Percentiles rank a stretch among this genome's conserved stretches.
These are phyloP conservation scores for Synanthedon vespiformis DNA, from an alignment of 2,888 invertebrate species.

Conservation along the genomic window DNA sequence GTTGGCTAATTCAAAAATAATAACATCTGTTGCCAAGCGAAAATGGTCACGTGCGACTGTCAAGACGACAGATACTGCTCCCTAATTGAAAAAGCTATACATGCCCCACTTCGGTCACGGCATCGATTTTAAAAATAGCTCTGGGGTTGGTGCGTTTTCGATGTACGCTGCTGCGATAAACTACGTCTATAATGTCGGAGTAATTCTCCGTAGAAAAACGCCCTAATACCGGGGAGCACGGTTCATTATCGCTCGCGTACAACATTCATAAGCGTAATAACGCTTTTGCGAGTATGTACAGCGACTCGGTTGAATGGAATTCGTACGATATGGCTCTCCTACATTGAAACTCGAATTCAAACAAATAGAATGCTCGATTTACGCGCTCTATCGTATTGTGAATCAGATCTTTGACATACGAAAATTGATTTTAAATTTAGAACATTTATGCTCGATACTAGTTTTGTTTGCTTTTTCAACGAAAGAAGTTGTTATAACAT, in stretches of 20 bases:
- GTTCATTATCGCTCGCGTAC: constrained; percentile 21
- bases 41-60: not conserved
- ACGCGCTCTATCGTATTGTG: constrained; percentile 17
- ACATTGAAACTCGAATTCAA: constrained; percentile 47
- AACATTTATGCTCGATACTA: not conserved
- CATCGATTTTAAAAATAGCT: constrained; percentile 69
- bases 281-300: constrained; percentile 23
- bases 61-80: constrained; percentile 24
- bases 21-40: not conserved
- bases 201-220: constrained; percentile 8
- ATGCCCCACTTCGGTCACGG: constrained; percentile 63
- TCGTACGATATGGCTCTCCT: constrained; percentile 50
- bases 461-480: no score
- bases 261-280: constrained; percentile 9
- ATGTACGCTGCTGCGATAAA: constrained; percentile 40
- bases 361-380: constrained; percentile 54
- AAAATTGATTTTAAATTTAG: constrained; percentile 5
- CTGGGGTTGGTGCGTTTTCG: constrained; percentile 52
- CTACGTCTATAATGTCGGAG: constrained; percentile 20
- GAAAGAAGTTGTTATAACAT: no score
- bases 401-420: constrained; percentile 16
- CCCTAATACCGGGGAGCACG: constrained; percentile 22
- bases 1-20: not conserved
- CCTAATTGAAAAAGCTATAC: constrained; percentile 52
- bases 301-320: constrained; percentile 45